phyloP scores from a whole-genome alignment of 2,888 invertebrate species.

The Agrotis segetum region DNA sequence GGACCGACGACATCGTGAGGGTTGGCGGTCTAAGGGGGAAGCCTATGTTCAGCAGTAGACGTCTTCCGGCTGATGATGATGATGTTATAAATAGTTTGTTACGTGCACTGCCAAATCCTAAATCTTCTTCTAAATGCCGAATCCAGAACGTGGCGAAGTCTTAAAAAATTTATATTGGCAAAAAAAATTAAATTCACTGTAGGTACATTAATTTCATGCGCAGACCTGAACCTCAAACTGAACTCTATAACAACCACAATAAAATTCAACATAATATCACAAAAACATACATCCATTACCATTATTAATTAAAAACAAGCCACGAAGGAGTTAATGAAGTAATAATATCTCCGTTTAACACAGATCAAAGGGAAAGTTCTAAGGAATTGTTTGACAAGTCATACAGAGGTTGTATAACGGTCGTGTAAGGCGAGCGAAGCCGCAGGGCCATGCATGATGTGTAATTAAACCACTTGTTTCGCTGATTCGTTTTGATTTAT shows the following conservation, averaged over 20 bases:
- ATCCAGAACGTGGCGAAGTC: background rate
- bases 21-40: no score
- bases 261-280: background rate
- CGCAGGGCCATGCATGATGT: conserved; percentile 19
- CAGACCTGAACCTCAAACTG: background rate
- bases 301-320: conserved; percentile 35
- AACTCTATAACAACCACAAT: background rate
- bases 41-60: no score
- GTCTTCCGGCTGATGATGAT: no score
- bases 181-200: background rate
- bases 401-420: conserved; percentile 22
- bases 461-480: conserved; percentile 61
- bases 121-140: no score
- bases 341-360: conserved; percentile 43
- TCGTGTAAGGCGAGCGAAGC: conserved; percentile 8
- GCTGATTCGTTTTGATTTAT: conserved; percentile 50
- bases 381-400: conserved; percentile 42
- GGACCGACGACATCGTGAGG: no score
- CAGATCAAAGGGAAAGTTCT: conserved; percentile 44
- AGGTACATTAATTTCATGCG: background rate
- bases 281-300: conserved; percentile 24
- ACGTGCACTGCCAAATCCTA: background rate
- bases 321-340: conserved; percentile 38
- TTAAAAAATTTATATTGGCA: background rate
- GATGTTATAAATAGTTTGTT: background rate